phyloP scores from a whole-genome alignment of 2,888 invertebrate species.

The Lasioglossum morio region DNA sequence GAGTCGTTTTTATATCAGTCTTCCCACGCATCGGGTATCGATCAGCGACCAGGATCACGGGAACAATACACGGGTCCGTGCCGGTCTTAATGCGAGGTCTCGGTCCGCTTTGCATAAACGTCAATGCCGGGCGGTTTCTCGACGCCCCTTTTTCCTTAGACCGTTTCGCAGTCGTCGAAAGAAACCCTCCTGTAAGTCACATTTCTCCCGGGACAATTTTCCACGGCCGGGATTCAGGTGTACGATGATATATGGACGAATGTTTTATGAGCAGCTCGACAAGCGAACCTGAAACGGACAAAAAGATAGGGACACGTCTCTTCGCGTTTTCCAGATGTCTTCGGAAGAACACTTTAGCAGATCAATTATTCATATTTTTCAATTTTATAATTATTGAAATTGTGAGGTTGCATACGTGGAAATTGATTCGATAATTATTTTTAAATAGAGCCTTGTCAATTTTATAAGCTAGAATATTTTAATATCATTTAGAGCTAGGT shows the following conservation, averaged over 20 bases:
- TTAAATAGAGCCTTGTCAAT: too few species aligned
- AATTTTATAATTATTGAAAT: too few species aligned
- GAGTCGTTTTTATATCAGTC: conserved; percentile 33
- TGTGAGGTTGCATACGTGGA: too few species aligned
- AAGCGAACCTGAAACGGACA: not conserved
- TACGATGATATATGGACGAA: not conserved
- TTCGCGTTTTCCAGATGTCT: too few species aligned
- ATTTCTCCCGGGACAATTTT: not conserved
- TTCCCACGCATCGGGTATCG: conserved; percentile 47
- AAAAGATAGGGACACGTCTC: too few species aligned
- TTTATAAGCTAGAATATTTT: too few species aligned
- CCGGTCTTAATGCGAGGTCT: conserved; percentile 8
- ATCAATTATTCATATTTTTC: too few species aligned
- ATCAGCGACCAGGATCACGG: conserved; percentile 40
- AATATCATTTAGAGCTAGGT: too few species aligned
- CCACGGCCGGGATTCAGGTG: not conserved
- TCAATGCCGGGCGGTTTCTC: not conserved
- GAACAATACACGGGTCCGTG: not conserved
- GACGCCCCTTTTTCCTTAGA: not conserved
- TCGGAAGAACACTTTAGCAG: not conserved
- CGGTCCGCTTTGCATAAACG: conserved; percentile 36
- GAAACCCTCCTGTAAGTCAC: not conserved
- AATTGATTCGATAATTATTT: too few species aligned
- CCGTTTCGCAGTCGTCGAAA: conserved; percentile 5
- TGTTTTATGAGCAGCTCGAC: not conserved